Evolutionary conservation across 2,888 invertebrate species (phyloP), one percentile per base, ranked within the genome.

Genomic region (Pteria penguin): DNA sequence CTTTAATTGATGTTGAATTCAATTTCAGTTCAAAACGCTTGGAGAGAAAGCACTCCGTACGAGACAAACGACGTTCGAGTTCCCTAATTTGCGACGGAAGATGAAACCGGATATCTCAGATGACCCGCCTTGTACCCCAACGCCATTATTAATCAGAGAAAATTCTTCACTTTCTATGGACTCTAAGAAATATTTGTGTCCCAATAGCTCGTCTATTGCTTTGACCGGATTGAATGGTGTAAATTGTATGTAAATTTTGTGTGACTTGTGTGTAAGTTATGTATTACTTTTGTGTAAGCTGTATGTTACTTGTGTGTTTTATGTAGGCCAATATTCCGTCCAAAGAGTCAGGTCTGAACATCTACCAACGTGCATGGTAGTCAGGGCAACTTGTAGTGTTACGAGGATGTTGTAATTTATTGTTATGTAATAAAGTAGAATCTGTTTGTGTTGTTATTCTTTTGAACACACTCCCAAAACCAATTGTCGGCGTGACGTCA

Each of bases 41-140:
- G 76, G 76, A 22, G 76, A 76, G 11, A 76, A 76, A 32, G 72
- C 67, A n/a, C 31, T 71, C 24, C 45, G 71, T n/a, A 60, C 71
- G 22, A 29, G 71, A 45, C 52, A 63, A 52, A 33, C 72, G 14
- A 66, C 60, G 14, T 55, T 76, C 22, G 57, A 71, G 32, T 31
- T 71, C 4, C 76, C 76, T 2, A 61, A 66, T 61, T 29, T 66
- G 27, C 65, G 52, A 36, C 63, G 45, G 36, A 45, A 67, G 27
- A 4, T 60, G 60, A 60, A 26, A 31, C 52, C 45, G 5, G 33
- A 62, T 18, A 63, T 26, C 27, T 63, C 54, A 27, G 76, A 61
- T 14, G 71, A 61, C n/a, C n/a, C n/a, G 31, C 62, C 67, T n/a
- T 36, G 66, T n/a, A 76, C 76, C 4, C 76, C 76, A 14, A 76